Evolutionary conservation across 2,113 vertebrate species (phyloP), one percentile per base, ranked within the genome.

Genomic region (Apeltes quadracus): DNA sequence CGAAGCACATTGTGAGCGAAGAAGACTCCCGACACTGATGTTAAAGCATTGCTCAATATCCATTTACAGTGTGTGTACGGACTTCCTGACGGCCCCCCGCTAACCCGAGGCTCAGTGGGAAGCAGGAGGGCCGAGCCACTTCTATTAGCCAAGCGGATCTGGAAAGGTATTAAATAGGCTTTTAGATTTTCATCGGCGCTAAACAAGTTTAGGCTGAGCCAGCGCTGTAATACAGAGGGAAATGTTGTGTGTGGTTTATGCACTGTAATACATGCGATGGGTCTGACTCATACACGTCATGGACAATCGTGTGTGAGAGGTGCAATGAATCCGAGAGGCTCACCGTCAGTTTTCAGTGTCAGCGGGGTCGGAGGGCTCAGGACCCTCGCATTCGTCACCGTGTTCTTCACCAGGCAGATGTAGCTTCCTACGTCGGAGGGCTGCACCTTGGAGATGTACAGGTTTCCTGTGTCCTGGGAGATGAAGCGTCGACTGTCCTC

Each of bases 401-500:
- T 92, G 90, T 98, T 98, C 93, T 98, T 98, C 84, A 99, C 96
- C 81, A 97, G 92, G 71, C 97, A 99, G 90, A 98, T 97, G 85
- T 99, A 99, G 82, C 96, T 99, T 82, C 97, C 97, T 44, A 99
- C 96, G 54, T 98, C 97, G 0, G 96, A 96, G 32, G 95, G 92
- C 78, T 98, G 97, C 62, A 97, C 97, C 90, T 99, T 99, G 39
- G 97, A 97, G 86, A 99, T 96, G 83, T 99, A 99, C 76, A 99
- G 94, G 90, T 99, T 98, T 74, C 97, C 97, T 1, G 96, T 99
- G 84, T 96, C 94, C 86, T 98, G 97, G 77, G 97, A 99, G 90
- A 99, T 96, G 93, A 99, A 99, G 29, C 97, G 95, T 20, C 97
- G 94, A 69, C 96, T 98, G 79, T 99, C 97, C 91, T 99, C 97